Base-by-base conservation (phyloP, 2,888 invertebrate genomes). In the Tetragnatha montana region DNA sequence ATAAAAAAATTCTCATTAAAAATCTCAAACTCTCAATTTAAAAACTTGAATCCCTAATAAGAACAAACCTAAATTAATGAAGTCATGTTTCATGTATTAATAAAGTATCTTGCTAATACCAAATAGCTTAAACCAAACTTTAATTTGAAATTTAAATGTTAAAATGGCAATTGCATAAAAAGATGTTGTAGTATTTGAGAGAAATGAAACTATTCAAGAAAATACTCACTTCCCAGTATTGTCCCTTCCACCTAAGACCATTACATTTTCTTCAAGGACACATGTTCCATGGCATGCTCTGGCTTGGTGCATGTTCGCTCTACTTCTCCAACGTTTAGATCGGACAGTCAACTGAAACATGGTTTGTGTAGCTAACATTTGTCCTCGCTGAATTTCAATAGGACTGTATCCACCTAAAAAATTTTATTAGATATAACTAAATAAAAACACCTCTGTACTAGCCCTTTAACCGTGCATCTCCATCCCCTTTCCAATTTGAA, bases 181-280 rank as follows among this genome's bases (percentile, higher is more conserved):
- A 35, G 1, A 35, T 35, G 35, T 35, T 35, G 35, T 2, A 2
- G 1, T 4, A 35, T 4, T 35, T 35, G 2, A 35, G 35, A 35
- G 4, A 2, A 35, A 35, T 35, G 35, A 35, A 35, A 35, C 1
- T 35, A 80, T 68, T 75, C 75, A 14, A 10, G 17, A 6, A 60
- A 60, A 60, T 14, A 68, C 79, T 71, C 81, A 91, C 91, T 83
- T 88, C 35, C 91, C 88, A 68, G 70, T 47, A 21, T 60, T 81
- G 49, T 91, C 88, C 85, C 85, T 75, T 7, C 91, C 91, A 49
- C 91, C 91, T 17, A 91, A 14, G 73, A 91, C 88, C 35, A 91
- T 81, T 14, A 91, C 21, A 17, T 75, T 88, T 14, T 85, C 88
- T 12, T 88, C 76, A 10, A 91, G 19, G 0, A 91, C 68, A 21